phyloP scores from a whole-genome alignment of 2,888 invertebrate species.

The Drosophila prostipennis region DNA sequence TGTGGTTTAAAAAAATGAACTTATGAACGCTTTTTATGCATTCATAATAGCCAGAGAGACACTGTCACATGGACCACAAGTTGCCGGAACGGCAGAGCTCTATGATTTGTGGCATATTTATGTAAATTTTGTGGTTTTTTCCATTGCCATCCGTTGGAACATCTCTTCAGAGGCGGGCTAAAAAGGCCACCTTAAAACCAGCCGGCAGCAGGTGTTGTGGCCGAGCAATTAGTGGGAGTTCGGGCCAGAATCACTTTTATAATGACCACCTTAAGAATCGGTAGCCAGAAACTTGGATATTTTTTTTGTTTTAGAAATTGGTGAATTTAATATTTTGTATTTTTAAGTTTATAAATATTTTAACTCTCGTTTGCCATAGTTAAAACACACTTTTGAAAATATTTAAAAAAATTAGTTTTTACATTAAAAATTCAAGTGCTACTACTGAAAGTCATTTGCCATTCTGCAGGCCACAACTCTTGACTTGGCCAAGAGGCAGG shows the following conservation, averaged over 20 bases:
- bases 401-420: too few relatives aligned
- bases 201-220: slow-evolving; percentile 73
- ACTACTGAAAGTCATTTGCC: not conserved
- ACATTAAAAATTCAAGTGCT: too few relatives aligned
- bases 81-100: slow-evolving; percentile 33
- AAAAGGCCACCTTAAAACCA: slow-evolving; percentile 13
- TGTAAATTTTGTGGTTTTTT: slow-evolving; percentile 78
- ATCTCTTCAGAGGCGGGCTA: slow-evolving; percentile 33
- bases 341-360: too few relatives aligned
- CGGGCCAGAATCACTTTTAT: slow-evolving; percentile 24
- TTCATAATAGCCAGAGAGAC: slow-evolving; percentile 65
- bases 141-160: slow-evolving; percentile 37
- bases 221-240: slow-evolving; percentile 77
- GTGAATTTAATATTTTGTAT: too few relatives aligned
- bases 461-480: slow-evolving; percentile 25
- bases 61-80: slow-evolving; percentile 40
- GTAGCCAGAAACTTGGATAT: not conserved
- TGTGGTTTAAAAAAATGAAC: slow-evolving; percentile 73
- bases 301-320: not conserved
- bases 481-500: slow-evolving; percentile 7
- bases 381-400: too few relatives aligned
- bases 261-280: slow-evolving; percentile 39
- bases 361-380: too few relatives aligned
- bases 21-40: slow-evolving; percentile 70
- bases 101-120: slow-evolving; percentile 82